Evolutionary conservation across 35 echinoderm and acorn worm genomes (phyloP), one percentile per base, ranked within the genome.

Genomic region (Nesometra sesokonis): DNA sequence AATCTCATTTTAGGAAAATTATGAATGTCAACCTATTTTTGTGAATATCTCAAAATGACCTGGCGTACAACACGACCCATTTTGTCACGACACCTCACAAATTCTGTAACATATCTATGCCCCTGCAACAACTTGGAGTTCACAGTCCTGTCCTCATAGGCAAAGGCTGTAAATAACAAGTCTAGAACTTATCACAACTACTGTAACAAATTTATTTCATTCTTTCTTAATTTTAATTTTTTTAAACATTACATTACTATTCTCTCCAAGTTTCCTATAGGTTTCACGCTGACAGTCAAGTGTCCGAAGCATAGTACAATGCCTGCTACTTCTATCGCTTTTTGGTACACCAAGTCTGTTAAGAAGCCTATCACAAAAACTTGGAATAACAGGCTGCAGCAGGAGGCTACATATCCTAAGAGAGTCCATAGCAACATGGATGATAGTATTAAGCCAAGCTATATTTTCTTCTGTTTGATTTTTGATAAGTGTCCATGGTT

Each of bases 371-470:
- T 89, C 87, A 29, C 92, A 86, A 35, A 94, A 46, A 13, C 80
- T 86, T 35, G 95, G 95, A 33, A 88, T 87, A 33, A 97, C 85
- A 17, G 95, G 95, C 82, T 97, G 95, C 11, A 90, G 78, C 13
- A 94, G 77, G 84, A 97, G 91, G 27, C 95, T 92, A 90, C 86
- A 97, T 40, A 97, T 78, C 84, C 92, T 81, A 23, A 97, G 87
- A 27, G 92, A 91, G 57, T 97, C 95, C 92, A 97, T 97, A 86
- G 89, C 79, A 84, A 97, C 88, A 78, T 97, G 92, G 32, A 94
- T 79, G 37, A 94, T 47, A 46, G 89, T 93, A 29, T 97, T 84
- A 15, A 97, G 80, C 87, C 90, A 91, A 0, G 90, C 83, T 77
- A 32, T 52, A 39, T 83, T 83, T 67, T 67, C 52, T 0, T 94